These are phyloP conservation scores for Gymnogyps californianus DNA, from an alignment of 2,113 vertebrate genomes.

Conservation along the genomic window DNA sequence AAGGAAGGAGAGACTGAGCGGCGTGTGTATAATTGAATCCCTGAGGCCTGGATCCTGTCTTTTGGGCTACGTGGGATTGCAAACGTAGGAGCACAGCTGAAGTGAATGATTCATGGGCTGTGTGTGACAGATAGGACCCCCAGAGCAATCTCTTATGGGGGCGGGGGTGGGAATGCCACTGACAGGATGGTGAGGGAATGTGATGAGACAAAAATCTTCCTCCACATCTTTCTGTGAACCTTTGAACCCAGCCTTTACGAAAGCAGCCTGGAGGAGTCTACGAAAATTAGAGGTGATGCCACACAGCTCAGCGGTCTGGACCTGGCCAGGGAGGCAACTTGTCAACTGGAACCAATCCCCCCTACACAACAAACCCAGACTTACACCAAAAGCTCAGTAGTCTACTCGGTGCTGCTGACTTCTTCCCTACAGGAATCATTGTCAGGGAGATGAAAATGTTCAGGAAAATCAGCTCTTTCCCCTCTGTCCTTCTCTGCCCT, in stretches of 20 bases:
- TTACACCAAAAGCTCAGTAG: background rate
- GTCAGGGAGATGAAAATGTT: background rate
- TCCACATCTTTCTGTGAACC: background rate
- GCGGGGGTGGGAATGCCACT: background rate
- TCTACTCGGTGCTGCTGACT: background rate
- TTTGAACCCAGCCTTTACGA: background rate
- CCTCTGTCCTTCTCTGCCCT: background rate
- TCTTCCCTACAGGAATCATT: background rate
- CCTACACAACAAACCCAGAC: background rate
- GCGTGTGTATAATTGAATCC: background rate
- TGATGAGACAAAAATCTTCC: background rate
- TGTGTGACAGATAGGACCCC: background rate
- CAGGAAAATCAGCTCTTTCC: background rate
- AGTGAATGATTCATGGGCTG: constrained; percentile 24
- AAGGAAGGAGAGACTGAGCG: background rate
- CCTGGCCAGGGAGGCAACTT: background rate
- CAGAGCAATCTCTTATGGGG: background rate
- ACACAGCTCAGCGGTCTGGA: background rate
- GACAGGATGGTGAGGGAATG: background rate
- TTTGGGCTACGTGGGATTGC: background rate
- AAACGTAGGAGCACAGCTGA: background rate
- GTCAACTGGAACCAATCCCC: background rate
- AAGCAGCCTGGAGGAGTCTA: background rate
- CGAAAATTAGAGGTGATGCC: background rate
- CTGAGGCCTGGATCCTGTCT: background rate